Conservation (phyloP, 37 sponge, comb jelly and placozoan species). For the Aphrocallistes beatrix region DNA sequence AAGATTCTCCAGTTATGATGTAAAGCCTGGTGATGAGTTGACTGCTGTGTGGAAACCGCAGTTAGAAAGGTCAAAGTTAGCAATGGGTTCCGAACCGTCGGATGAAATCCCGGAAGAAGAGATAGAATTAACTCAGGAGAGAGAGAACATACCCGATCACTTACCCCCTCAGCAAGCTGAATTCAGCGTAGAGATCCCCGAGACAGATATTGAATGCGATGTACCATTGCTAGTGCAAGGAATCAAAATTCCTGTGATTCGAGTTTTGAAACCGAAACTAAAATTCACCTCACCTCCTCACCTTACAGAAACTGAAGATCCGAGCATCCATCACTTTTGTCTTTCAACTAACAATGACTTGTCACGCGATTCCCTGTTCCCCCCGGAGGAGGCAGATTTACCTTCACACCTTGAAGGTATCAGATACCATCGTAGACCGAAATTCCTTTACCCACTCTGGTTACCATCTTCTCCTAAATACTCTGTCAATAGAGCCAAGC, state of each 20-base stretch:
- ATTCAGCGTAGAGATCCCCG: neutral
- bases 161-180: neutral
- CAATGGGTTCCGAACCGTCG: neutral
- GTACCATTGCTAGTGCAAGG: neutral
- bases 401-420: neutral
- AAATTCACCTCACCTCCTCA: neutral
- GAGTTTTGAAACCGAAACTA: neutral
- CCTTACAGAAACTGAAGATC: neutral
- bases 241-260: neutral
- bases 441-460: neutral
- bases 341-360: neutral
- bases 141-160: neutral
- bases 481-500: neutral
- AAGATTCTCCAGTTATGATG: neutral
- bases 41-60: no score
- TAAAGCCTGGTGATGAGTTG: neutral
- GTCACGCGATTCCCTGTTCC: neutral
- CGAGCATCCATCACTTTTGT: neutral
- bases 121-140: neutral
- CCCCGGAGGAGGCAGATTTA: neutral
- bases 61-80: neutral
- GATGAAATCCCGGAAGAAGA: neutral
- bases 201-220: neutral
- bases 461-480: neutral
- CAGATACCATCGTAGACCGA: neutral